Base-by-base conservation (phyloP, 1,140 invertebrate genomes). In the Pogonomyrmex barbatus region DNA sequence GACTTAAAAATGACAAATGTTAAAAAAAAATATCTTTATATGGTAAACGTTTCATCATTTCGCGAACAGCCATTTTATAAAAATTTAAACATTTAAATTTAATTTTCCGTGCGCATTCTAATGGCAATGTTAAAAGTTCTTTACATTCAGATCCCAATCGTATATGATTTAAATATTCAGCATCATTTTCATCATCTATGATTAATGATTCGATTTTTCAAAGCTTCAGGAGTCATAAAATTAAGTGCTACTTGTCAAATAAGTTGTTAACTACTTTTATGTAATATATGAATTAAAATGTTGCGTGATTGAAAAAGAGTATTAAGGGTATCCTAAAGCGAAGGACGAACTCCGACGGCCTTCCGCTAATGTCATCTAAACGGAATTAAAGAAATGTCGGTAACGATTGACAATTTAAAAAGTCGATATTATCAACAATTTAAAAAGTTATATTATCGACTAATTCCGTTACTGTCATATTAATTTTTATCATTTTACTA, bases 251-350 rank as follows among this genome's bases (percentile, higher is more conserved):
- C 33, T 33, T 58, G 39, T 2, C 0, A 4, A 58, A 63, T 77
- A 17, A 82, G n/a, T 24, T 42, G 8, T 14, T 47, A 4, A 30
- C 65, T 79, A 36, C 14, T 73, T n/a, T 73, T 67, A 17, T 9
- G 3, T 33, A 86, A 45, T 50, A n/a, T 86, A 68, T 86, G 54
- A 17, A 86, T 30, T 24, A 86, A 67, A 9, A 86, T 47, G 17
- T 68, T 65, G 39, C 60, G 30, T 6, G 50, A 56, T 60, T 81
- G 84, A 45, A 86, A 81, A 3, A 81, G 14, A n/a, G 67, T 50
- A 63, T 86, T 45, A 24, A 24, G 24, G 0, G 24, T 0, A 24
- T 24, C 24, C 24, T 24, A 24, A 24, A 24, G 24, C 24, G 24
- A 24, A 24, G 24, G 24, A 24, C 24, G 24, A 24, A 24, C 24